These are phyloP conservation scores for Ommatoiulus sabulosus DNA, from an alignment of 2,888 invertebrate genomes.

Conservation along the genomic window DNA sequence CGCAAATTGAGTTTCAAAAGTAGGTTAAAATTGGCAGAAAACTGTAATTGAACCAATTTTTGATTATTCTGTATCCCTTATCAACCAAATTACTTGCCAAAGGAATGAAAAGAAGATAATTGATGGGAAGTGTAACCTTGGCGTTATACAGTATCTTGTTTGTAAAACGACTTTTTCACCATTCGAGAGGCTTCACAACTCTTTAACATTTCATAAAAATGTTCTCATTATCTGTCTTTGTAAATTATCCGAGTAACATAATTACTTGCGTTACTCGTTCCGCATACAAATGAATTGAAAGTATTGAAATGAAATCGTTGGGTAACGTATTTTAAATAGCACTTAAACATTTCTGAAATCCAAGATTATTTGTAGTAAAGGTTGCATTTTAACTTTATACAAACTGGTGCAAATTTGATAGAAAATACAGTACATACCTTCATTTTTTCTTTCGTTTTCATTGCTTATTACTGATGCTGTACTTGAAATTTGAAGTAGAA, in stretches of 20 bases:
- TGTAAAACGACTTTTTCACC: background rate
- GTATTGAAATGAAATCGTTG: background rate
- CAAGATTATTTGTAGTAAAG: too few species aligned
- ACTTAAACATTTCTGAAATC: too few species aligned
- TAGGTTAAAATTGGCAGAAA: slow-evolving; percentile 13
- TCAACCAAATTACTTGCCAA: background rate
- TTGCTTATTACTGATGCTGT: background rate
- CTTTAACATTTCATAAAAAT: background rate
- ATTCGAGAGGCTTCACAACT: background rate
- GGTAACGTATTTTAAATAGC: too few species aligned
- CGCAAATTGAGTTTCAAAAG: background rate
- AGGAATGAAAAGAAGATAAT: background rate
- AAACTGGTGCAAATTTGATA: background rate
- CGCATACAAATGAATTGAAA: background rate
- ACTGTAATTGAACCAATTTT: background rate
- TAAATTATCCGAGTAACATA: background rate
- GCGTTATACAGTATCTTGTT: background rate
- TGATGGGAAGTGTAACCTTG: background rate
- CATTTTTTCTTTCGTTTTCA: slow-evolving; percentile 1
- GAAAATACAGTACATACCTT: background rate
- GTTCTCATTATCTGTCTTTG: background rate
- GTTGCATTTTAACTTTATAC: too few species aligned
- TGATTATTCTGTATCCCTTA: background rate
- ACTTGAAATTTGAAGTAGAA: background rate
- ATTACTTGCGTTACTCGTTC: background rate